Evolutionary conservation across 2,888 invertebrate genomes (phyloP).

Genomic region (Tetragnatha montana): DNA sequence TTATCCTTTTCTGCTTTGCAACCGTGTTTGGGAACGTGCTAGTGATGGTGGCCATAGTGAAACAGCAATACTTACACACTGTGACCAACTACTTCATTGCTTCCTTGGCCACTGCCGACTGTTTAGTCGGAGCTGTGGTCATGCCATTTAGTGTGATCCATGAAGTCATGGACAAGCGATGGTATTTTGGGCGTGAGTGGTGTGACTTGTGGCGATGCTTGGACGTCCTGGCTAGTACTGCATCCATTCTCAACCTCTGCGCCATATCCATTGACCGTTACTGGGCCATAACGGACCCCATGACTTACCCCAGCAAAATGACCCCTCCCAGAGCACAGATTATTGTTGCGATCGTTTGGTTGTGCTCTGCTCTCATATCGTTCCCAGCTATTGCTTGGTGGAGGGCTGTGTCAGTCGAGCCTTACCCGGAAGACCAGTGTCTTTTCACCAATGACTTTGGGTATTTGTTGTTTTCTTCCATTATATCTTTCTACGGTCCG

Average conservation of each 20-base stretch:
- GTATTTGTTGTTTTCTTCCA: conserved; percentile 97
- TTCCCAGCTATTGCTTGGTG: conserved; percentile 94
- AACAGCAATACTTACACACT: conserved; percentile 94
- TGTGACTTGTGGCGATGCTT: conserved; percentile 98
- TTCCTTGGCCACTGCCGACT: conserved; percentile 97
- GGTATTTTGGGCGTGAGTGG: conserved; percentile 96
- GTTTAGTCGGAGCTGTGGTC: conserved; percentile 95
- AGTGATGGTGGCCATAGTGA: conserved; percentile 94
- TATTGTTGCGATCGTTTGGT: conserved; percentile 95
- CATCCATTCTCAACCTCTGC: conserved; percentile 96
- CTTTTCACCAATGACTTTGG: conserved; percentile 97
- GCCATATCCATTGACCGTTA: conserved; percentile 97
- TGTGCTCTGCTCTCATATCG: conserved; percentile 96
- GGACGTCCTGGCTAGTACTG: conserved; percentile 97
- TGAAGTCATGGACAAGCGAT: conserved; percentile 82
- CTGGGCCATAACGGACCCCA: conserved; percentile 99
- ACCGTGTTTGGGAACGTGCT: conserved; percentile 96
- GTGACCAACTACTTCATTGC: conserved; percentile 98
- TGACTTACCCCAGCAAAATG: conserved; percentile 96
- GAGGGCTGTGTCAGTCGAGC: conserved; percentile 78
- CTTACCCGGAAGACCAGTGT: conserved; percentile 83
- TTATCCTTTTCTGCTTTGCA: conserved; percentile 90
- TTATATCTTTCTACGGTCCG: conserved; percentile 98
- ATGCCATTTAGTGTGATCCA: conserved; percentile 98
- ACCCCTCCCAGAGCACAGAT: conserved; percentile 89